Percentiles rank a stretch among this genome's conserved stretches.
phyloP scores from a whole-genome alignment of 37 sponge, comb jelly and placozoan species.

The Agelas oroides region DNA sequence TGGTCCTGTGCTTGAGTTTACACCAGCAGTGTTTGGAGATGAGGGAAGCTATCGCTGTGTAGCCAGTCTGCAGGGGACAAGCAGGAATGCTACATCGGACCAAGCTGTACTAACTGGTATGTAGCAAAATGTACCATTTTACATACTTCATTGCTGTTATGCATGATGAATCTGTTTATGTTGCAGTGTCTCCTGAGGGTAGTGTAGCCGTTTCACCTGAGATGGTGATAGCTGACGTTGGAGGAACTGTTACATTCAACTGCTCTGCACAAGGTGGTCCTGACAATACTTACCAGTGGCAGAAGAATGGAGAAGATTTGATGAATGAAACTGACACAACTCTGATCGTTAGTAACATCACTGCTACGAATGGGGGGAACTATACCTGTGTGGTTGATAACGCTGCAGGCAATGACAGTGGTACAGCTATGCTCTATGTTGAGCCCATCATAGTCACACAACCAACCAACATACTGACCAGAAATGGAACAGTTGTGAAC shows the following conservation, averaged over 20 bases:
- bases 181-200: too few relatives aligned
- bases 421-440: conserved; percentile 27
- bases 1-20: neutral
- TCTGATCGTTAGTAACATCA: conserved; percentile 7
- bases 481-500: neutral
- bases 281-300: conserved; percentile 53
- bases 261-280: conserved; percentile 68
- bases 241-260: conserved; percentile 20
- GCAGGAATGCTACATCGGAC: too few relatives aligned
- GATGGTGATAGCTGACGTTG: neutral
- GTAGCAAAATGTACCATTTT: too few relatives aligned
- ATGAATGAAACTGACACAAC: neutral
- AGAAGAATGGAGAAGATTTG: neutral
- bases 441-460: conserved; percentile 20
- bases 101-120: too few relatives aligned
- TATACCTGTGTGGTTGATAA: conserved; percentile 72
- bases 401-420: conserved; percentile 47
- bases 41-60: conserved; percentile 27
- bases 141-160: too few relatives aligned
- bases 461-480: conserved; percentile 20
- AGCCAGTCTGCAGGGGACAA: neutral
- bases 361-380: conserved; percentile 66
- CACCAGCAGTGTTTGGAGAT: conserved; percentile 19
- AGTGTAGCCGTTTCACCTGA: neutral
- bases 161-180: too few relatives aligned